phyloP scores from a whole-genome alignment of 2,113 vertebrate species.

The Hippocampus abdominalis region DNA sequence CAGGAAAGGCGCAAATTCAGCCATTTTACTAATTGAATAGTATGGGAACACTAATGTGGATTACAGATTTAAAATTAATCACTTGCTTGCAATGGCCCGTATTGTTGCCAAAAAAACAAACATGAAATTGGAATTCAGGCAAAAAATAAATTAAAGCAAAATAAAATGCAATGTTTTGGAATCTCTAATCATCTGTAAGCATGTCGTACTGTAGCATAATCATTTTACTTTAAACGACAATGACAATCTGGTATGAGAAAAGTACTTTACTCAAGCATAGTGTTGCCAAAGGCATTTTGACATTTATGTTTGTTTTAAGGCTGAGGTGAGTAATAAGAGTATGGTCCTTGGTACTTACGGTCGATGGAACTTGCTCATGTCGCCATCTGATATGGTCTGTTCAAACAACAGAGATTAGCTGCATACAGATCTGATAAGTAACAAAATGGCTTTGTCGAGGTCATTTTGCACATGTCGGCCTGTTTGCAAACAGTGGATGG shows the following conservation, averaged over 20 bases:
- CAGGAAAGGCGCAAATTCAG: too few species aligned
- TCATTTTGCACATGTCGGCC: neutral
- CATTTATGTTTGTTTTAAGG: neutral
- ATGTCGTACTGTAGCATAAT: neutral
- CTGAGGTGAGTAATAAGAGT: neutral
- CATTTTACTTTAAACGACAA: neutral
- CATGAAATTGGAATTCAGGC: too few species aligned
- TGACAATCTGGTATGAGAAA: neutral
- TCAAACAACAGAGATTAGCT: conserved; percentile 35
- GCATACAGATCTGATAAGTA: neutral
- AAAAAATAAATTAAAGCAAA: neutral
- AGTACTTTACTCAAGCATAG: neutral
- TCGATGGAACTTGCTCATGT: conserved; percentile 76
- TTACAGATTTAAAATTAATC: too few species aligned
- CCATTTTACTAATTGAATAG: too few species aligned
- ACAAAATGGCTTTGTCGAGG: neutral
- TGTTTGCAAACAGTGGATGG: conserved; percentile 51
- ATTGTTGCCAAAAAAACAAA: too few species aligned
- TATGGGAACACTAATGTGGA: too few species aligned
- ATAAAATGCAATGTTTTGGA: neutral
- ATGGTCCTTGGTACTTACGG: conserved; percentile 71
- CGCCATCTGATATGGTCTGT: conserved; percentile 72
- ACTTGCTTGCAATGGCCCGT: too few species aligned
- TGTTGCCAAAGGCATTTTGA: neutral
- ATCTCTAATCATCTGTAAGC: neutral